These are phyloP conservation scores for Lordiphosa andalusiaca DNA, from an alignment of 2,888 invertebrate genomes.

Conservation along the genomic window DNA sequence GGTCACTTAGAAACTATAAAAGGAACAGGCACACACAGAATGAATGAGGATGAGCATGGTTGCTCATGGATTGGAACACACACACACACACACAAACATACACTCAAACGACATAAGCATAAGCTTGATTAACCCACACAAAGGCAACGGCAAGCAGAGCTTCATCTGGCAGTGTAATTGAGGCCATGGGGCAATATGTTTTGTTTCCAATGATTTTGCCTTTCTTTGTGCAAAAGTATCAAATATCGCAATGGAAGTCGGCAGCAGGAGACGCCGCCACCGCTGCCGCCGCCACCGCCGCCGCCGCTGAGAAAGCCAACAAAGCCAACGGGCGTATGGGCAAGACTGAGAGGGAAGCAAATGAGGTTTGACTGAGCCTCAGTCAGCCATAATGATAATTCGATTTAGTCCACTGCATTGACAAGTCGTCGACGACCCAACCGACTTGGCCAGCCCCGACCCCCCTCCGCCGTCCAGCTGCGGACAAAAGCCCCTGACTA, in stretches of 20 bases:
- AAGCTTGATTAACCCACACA: slow-evolving; percentile 61
- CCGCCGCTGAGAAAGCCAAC: slow-evolving; percentile 19
- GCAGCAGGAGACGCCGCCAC: slow-evolving; percentile 11
- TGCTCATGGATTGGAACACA: not conserved
- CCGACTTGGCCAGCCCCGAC: slow-evolving; percentile 13
- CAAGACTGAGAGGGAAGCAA: slow-evolving; percentile 38
- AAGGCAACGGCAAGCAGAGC: slow-evolving; percentile 34
- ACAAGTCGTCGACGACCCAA: slow-evolving; percentile 51
- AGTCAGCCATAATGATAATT: slow-evolving; percentile 78
- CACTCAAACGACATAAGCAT: slow-evolving; percentile 49
- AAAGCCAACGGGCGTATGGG: slow-evolving; percentile 12
- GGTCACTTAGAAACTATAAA: slow-evolving; percentile 67
- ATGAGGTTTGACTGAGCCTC: slow-evolving; percentile 77
- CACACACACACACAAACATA: slow-evolving; percentile 16
- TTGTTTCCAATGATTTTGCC: slow-evolving; percentile 75
- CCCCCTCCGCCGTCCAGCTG: slow-evolving; percentile 6
- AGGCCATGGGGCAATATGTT: slow-evolving; percentile 76
- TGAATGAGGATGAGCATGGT: not conserved
- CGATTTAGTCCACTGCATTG: slow-evolving; percentile 76
- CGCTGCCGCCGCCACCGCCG: slow-evolving; percentile 2
- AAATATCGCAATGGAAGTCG: slow-evolving; percentile 73
- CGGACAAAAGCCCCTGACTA: slow-evolving; percentile 59
- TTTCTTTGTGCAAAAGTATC: slow-evolving; percentile 76
- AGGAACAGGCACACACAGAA: slow-evolving; percentile 19
- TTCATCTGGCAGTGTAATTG: slow-evolving; percentile 70